Conservation (phyloP, 2,113 vertebrate genomes). For the Lontra canadensis region DNA sequence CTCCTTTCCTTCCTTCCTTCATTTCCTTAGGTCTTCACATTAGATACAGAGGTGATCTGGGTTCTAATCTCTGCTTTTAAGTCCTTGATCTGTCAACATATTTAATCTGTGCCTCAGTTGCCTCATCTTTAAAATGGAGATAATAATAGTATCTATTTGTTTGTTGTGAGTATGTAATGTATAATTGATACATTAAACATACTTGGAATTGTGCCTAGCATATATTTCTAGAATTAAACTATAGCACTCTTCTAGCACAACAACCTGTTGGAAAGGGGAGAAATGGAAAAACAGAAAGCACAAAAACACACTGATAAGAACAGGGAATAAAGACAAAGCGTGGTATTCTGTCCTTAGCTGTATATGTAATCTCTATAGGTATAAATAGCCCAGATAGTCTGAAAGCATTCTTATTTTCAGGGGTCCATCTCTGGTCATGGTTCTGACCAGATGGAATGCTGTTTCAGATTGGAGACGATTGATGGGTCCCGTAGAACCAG, state of each 20-base stretch:
- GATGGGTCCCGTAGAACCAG: conserved; percentile 90
- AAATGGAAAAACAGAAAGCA: background rate
- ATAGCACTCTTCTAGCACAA: background rate
- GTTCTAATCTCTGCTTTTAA: conserved; percentile 6
- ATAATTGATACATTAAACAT: background rate
- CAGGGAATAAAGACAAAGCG: background rate
- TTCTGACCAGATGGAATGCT: conserved; percentile 89
- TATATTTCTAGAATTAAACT: background rate
- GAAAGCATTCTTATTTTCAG: conserved; percentile 78
- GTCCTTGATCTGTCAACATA: background rate
- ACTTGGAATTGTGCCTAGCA: background rate
- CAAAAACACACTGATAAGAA: background rate
- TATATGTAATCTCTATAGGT: background rate
- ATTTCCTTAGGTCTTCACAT: background rate
- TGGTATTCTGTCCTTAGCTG: background rate
- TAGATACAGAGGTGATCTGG: background rate
- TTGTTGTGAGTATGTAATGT: too few relatives aligned
- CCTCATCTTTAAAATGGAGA: background rate
- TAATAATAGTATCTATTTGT: background rate
- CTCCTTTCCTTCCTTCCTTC: too few relatives aligned
- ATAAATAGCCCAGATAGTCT: background rate
- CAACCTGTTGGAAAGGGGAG: background rate
- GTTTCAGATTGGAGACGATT: conserved; percentile 88
- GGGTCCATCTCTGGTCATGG: conserved; percentile 85
- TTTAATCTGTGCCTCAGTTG: background rate